phyloP scores from a whole-genome alignment of 2,888 invertebrate species.

The Polia nebulosa region DNA sequence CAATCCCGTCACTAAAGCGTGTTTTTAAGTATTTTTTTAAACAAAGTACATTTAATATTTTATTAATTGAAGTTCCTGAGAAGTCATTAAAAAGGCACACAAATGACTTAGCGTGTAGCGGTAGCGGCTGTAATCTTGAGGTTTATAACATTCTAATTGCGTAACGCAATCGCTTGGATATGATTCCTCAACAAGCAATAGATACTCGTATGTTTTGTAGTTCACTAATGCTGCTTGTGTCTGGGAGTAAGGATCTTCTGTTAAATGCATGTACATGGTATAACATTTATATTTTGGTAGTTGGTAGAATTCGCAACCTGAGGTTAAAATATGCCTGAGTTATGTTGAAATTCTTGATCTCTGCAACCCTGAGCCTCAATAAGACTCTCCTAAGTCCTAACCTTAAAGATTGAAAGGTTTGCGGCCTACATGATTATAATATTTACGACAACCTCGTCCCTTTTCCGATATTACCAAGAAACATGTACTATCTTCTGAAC shows the following conservation, averaged over 20 bases:
- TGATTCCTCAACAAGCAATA: conserved; percentile 9
- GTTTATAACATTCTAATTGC: conserved; percentile 48
- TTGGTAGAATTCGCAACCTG: not conserved
- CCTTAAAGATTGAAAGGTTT: not conserved
- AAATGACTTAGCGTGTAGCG: conserved; percentile 32
- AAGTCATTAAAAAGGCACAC: conserved; percentile 18
- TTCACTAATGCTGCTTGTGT: not conserved
- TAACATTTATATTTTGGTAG: no score
- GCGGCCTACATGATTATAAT: not conserved
- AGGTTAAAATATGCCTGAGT: not conserved
- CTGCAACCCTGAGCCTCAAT: not conserved
- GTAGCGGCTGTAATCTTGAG: conserved; percentile 38
- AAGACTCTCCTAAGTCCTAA: no score
- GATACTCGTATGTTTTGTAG: not conserved
- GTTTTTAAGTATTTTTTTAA: no score
- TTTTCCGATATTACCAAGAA: not conserved
- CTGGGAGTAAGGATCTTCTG: no score
- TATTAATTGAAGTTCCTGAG: conserved; percentile 23
- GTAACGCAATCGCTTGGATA: conserved; percentile 15
- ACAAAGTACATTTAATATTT: no score
- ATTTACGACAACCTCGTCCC: not conserved
- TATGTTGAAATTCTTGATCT: not conserved
- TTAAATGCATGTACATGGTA: no score
- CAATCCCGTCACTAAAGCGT: no score
- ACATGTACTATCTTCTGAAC: not conserved